These are phyloP conservation scores for Crossocerus cetratus DNA, from an alignment of 2,888 invertebrate species.

Conservation along the genomic window DNA sequence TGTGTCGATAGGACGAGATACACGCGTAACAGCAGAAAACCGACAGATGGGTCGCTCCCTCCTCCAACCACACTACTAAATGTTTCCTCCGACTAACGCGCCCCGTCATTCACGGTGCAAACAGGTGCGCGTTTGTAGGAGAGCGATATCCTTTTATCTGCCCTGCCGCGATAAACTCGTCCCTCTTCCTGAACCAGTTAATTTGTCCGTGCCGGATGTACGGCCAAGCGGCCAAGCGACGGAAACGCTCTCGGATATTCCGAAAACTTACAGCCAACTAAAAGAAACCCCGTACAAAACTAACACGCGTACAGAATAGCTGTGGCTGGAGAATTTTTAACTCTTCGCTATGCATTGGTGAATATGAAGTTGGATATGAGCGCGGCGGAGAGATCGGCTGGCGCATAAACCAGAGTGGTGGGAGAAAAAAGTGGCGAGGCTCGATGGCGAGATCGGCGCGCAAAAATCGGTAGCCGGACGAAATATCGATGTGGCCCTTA, in stretches of 20 bases:
- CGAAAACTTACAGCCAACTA: background rate
- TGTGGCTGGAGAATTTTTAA: too few relatives aligned
- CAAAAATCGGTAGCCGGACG: conserved; percentile 26
- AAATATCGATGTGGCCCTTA: conserved; percentile 40
- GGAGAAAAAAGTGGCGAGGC: conserved; percentile 24
- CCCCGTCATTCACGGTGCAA: conserved; percentile 41
- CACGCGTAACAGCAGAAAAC: conserved; percentile 43
- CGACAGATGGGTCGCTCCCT: conserved; percentile 31
- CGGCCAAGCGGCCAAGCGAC: background rate
- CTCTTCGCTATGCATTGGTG: too few relatives aligned
- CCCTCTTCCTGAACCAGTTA: conserved; percentile 53
- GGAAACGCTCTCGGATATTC: background rate
- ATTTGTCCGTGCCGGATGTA: conserved; percentile 38
- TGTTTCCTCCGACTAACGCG: conserved; percentile 41
- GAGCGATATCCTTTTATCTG: conserved; percentile 47
- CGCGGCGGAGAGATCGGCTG: too few relatives aligned
- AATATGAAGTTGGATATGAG: too few relatives aligned
- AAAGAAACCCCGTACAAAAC: too few relatives aligned
- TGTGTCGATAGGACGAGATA: conserved; percentile 15
- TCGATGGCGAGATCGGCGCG: conserved; percentile 23
- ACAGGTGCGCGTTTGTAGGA: conserved; percentile 57
- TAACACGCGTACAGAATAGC: too few relatives aligned
- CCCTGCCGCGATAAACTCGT: conserved; percentile 51
- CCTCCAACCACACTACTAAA: conserved; percentile 24
- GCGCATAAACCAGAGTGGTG: background rate